Base-by-base conservation (phyloP, 2,888 invertebrate genomes). In the Notodonta ziczac region DNA sequence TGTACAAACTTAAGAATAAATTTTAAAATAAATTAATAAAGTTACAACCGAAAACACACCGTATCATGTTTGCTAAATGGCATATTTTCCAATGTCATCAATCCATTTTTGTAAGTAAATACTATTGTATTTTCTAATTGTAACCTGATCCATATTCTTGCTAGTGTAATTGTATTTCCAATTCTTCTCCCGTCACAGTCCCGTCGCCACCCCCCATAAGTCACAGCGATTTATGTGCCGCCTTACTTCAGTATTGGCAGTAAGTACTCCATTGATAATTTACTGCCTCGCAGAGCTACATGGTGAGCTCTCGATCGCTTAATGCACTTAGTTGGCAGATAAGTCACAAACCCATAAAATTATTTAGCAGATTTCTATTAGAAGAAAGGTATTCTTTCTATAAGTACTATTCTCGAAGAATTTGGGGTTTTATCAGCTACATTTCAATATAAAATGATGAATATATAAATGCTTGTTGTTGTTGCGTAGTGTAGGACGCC, bases 231-330 rank as follows among this genome's bases (percentile, higher is more conserved):
- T 85, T 85, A 85, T 84, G 72, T 77, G 72, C 73, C 76, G 76
- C 76, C 70, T 74, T 76, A 74, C 75, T 76, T 77, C 69, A 76
- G 77, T 72, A 72, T 65, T 60, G 71, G 16, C 40, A 54, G 63
- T 64, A 77, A 82, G 81, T 77, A 82, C 66, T 73, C 73, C 44
- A 39, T 70, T 81, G 77, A 82, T 81, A 82, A 85, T 84, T 82
- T 78, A 81, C 76, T 76, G 73, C 66, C 67, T 63, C 69, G 60
- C 58, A 59, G 55, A 56, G 48, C 50, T 48, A 42, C 59, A 35
- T 16, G 32, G 48, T 50, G 44, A 61, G 59, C 58, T 54, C 64
- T 60, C 69, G 67, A 76, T 75, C 67, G 69, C 74, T 77, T 60
- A 72, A 59, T 78, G 81, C 80, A 80, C 81, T 81, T 74, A 76